Base-by-base conservation (phyloP, 1,140 invertebrate genomes). In the Anadara kagoshimensis region DNA sequence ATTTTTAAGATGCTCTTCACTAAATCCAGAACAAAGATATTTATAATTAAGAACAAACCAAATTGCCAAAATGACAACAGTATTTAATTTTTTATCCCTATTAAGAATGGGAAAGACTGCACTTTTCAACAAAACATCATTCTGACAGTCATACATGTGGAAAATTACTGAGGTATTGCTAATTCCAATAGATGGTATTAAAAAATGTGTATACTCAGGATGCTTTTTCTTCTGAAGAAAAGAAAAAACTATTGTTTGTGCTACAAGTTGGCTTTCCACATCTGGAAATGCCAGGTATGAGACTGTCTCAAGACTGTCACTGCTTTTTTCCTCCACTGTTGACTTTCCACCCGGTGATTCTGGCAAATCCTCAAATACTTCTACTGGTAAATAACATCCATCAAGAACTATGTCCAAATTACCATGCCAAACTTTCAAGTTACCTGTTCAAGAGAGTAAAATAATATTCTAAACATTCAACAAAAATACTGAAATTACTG, bases 201-300 rank as follows among this genome's bases (percentile, higher is more conserved):
- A 24, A 68, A 57, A 56, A 18, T 54, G 24, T 36, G 16, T 41
- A 41, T n/a, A 54, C 18, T 41, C 20, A 18, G 64, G 64, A 66
- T 54, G 53, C 5, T 18, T 43, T 54, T 56, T 24, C n/a, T 49
- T 66, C 54, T 66, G 49, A 11, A 56, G 18, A 53, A 66, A 66
- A 14, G 64, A 66, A 22, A 66, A 66, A 0, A 66, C 24, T 5
- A 66, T 49, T 18, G 64, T 51, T 36, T 66, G 64, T 36, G 64
- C 64, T 2, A 66, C 10, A 7, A 56, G 18, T 10, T 12, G 24
- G 29, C 2, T 41, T 8, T 61, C 4, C 16, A 18, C 14, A 5
- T 53, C 18, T n/a, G n/a, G n/a, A n/a, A n/a, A n/a, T n/a, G n/a
- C n/a, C n/a, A n/a, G n/a, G n/a, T n/a, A n/a, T n/a, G n/a, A n/a